A percentile compares a stretch with the other conserved stretches of the same genome.
These are phyloP conservation scores for Tenthredo notha DNA, from an alignment of 2,888 invertebrate genomes.

Conservation along the genomic window DNA sequence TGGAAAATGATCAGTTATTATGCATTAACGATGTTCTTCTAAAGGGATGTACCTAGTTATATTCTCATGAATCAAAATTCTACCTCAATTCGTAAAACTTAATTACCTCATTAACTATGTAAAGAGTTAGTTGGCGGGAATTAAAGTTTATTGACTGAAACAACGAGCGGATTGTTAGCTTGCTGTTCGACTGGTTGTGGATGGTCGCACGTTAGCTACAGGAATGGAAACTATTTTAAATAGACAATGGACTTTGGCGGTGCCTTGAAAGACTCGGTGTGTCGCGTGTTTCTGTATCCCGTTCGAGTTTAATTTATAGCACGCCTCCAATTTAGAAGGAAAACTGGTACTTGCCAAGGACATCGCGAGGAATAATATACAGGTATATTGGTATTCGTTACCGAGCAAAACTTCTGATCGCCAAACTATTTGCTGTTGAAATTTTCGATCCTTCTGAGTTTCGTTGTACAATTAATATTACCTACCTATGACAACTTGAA, in stretches of 20 bases:
- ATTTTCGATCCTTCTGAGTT: neutral
- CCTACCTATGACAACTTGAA: neutral
- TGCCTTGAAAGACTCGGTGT: constrained; percentile 49
- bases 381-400: neutral
- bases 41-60: neutral
- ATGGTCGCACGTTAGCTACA: constrained; percentile 39
- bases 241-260: constrained; percentile 55
- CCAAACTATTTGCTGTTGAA: neutral
- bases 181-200: constrained; percentile 37
- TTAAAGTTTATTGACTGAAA: constrained; percentile 54
- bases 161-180: constrained; percentile 39
- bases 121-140: constrained; percentile 36
- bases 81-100: constrained; percentile 40
- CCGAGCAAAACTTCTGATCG: constrained; percentile 14
- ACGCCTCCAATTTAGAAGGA: constrained; percentile 50
- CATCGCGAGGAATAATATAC: constrained; percentile 27
- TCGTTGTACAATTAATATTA: neutral
- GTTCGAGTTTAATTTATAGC: constrained; percentile 51
- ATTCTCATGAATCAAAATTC: neutral
- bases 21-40: neutral
- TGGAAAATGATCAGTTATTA: neutral
- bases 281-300: constrained; percentile 45
- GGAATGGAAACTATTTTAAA: constrained; percentile 55
- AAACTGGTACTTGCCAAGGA: constrained; percentile 46
- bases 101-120: constrained; percentile 52